A percentile compares a stretch with the other conserved stretches of the same genome.
These are phyloP conservation scores for Calephelis perditalis DNA, from an alignment of 2,888 invertebrate genomes.

Conservation along the genomic window DNA sequence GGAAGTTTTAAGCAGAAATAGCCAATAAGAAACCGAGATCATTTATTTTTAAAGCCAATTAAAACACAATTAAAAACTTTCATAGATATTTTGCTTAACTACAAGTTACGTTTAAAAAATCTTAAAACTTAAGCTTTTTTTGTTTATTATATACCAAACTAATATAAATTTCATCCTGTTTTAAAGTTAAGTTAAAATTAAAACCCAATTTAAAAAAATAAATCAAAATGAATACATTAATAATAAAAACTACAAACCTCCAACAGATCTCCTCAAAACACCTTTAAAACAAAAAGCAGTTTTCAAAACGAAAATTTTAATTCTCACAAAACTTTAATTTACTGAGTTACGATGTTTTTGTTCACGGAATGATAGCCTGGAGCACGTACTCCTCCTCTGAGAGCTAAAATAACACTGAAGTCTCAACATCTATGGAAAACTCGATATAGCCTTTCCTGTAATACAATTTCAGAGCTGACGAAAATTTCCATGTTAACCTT, in stretches of 20 bases:
- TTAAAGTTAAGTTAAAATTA: no score
- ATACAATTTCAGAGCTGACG: slow-evolving; percentile 11
- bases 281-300: neutral
- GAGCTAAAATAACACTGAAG: slow-evolving; percentile 29
- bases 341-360: slow-evolving; percentile 25
- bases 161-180: no score
- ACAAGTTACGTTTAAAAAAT: no score
- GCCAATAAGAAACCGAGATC: no score
- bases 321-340: slow-evolving; percentile 29
- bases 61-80: no score
- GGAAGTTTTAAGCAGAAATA: no score
- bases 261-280: neutral
- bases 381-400: slow-evolving; percentile 22
- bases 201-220: no score
- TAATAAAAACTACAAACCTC: slow-evolving; percentile 11
- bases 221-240: no score
- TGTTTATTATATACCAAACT: no score
- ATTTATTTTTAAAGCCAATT: no score
- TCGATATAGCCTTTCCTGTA: slow-evolving; percentile 29
- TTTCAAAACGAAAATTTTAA: neutral
- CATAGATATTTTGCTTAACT: no score
- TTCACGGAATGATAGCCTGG: slow-evolving; percentile 14
- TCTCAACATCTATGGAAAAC: slow-evolving; percentile 25
- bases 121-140: no score
- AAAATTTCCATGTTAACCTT: slow-evolving; percentile 11